Base-by-base conservation (phyloP, 2,797 vertebrate species). In the Eulemur rubriventer region DNA sequence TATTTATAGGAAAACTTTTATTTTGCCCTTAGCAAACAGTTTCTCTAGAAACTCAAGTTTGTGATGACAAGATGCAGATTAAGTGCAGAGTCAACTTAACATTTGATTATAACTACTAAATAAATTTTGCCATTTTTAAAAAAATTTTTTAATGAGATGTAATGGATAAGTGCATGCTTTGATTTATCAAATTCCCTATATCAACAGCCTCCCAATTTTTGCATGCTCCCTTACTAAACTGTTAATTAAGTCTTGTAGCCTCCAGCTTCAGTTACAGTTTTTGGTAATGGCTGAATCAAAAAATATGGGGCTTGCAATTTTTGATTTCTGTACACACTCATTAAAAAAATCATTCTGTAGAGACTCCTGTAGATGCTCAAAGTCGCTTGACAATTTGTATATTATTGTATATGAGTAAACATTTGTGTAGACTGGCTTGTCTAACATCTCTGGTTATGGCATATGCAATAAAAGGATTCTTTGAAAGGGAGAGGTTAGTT, bases 1-100 rank as follows among this genome's bases (percentile, higher is more conserved):
- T 79, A 55, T 59, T 81, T 85, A 61, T 73, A 43, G 75, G n/a
- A 69, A 91, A 59, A 17, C 6, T 33, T 24, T 30, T 87, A n/a
- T 59, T 78, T 63, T 48, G 11, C 22, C 14, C 33, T 67, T 35
- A 59, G 48, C 26, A 59, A 88, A 94, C 2, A 59, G 24, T 90
- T 96, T 83, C 61, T 87, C 6, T 84, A 52, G 61, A 81, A 72
- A 78, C 86, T 69, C 24, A 76, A 72, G 18, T 57, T 92, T 87
- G 11, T 30, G 30, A 6, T 50, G 80, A 72, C 10, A 79, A 35
- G 46, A 26, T 57, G 22, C 30, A 61, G 18, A 69, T 55, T 13
- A 52, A 85, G 12, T 52, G 30, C n/a, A 9, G 43, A 43, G 18
- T 76, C 22, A 20, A 6, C 17, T 52, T 88, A 43, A 41, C 10